phyloP scores from a whole-genome alignment of 2,113 vertebrate genomes.

The Xerus inauris region DNA sequence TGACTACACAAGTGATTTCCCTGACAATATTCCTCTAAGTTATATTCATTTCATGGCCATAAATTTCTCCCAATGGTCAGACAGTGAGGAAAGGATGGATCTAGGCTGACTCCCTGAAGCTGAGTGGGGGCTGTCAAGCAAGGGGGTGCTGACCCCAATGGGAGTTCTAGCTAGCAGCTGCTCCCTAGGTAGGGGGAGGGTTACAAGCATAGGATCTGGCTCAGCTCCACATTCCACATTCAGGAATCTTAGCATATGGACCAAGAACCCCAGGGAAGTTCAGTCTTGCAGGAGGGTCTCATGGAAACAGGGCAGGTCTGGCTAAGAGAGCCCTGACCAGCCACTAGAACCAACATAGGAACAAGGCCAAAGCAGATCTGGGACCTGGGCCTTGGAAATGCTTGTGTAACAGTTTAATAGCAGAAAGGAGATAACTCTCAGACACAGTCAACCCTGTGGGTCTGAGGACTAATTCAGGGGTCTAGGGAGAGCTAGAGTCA shows the following conservation, averaged over 20 bases:
- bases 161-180: background rate
- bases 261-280: background rate
- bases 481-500: background rate
- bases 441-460: background rate
- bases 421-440: background rate
- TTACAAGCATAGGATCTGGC: background rate
- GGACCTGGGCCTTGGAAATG: background rate
- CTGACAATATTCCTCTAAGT: conserved; percentile 68
- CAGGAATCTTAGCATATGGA: background rate
- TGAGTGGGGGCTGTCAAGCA: background rate
- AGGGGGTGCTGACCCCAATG: background rate
- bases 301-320: background rate
- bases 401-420: background rate
- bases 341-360: background rate
- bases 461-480: background rate
- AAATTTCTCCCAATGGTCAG: conserved; percentile 47
- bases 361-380: background rate
- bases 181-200: background rate
- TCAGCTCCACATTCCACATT: background rate
- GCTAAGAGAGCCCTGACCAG: background rate
- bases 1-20: conserved; percentile 6
- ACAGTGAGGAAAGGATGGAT: background rate
- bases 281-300: background rate
- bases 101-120: background rate
- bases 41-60: conserved; percentile 52